Evolutionary conservation across 2,113 vertebrate species (phyloP).

Genomic region (Mustelus asterias): DNA sequence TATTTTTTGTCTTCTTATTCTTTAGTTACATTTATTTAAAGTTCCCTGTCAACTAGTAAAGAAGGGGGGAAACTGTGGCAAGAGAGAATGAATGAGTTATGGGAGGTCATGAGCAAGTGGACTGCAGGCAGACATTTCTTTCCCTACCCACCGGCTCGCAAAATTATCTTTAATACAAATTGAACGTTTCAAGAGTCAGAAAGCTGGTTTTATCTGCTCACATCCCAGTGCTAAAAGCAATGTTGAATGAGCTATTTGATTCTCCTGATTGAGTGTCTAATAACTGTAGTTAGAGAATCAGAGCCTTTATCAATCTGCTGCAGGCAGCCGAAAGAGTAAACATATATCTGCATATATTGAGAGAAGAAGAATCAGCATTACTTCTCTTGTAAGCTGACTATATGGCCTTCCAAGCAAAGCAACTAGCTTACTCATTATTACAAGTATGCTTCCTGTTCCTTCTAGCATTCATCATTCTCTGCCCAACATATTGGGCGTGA

Average conservation of each 20-base stretch:
- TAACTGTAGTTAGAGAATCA: background rate
- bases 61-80: background rate
- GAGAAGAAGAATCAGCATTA: background rate
- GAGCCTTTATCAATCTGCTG: background rate
- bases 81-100: background rate
- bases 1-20: background rate
- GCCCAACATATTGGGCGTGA: background rate
- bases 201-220: background rate
- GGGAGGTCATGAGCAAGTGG: background rate
- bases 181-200: background rate
- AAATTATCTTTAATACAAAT: background rate
- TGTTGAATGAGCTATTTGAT: background rate
- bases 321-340: background rate
- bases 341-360: background rate
- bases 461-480: background rate
- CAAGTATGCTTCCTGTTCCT: background rate
- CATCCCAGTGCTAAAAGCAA: background rate
- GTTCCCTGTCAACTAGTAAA: background rate
- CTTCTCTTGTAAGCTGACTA: background rate
- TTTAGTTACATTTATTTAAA: background rate
- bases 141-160: background rate
- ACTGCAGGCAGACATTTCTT: background rate
- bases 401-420: background rate
- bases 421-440: background rate
- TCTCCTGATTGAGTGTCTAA: background rate